These are phyloP conservation scores for Gonioctena quinquepunctata DNA, from an alignment of 1,140 invertebrate genomes.

Conservation along the genomic window DNA sequence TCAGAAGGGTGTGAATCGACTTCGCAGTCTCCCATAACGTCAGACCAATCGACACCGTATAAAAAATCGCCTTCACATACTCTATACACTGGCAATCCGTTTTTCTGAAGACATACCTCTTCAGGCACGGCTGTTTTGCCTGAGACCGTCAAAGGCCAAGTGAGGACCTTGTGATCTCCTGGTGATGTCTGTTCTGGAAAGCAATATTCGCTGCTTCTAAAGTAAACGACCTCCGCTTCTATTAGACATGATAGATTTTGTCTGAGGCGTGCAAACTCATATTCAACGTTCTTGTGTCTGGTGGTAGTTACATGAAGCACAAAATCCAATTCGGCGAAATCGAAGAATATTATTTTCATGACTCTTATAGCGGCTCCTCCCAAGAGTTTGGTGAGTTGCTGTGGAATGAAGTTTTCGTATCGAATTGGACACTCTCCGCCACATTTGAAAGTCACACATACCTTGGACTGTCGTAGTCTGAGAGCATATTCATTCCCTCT, in stretches of 20 bases:
- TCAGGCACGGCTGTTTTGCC: constrained; percentile 54
- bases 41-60: constrained; percentile 55
- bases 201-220: constrained; percentile 36
- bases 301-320: constrained; percentile 40
- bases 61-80: constrained; percentile 57
- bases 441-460: constrained; percentile 29
- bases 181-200: constrained; percentile 24
- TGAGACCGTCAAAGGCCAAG: constrained; percentile 51
- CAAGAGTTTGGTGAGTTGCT: neutral
- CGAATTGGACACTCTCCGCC: constrained; percentile 2
- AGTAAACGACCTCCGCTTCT: constrained; percentile 16
- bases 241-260: neutral
- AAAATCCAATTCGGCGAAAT: constrained; percentile 37
- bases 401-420: neutral
- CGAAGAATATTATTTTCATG: constrained; percentile 35
- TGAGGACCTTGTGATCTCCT: neutral
- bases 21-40: constrained; percentile 51
- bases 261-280: constrained; percentile 10
- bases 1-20: constrained; percentile 52
- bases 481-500: constrained; percentile 51
- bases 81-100: constrained; percentile 58
- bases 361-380: constrained; percentile 24
- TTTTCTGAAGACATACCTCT: constrained; percentile 58
- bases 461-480: constrained; percentile 29
- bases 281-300: constrained; percentile 34